phyloP scores from a whole-genome alignment of 2,888 invertebrate species.

The Atethmia centrago region DNA sequence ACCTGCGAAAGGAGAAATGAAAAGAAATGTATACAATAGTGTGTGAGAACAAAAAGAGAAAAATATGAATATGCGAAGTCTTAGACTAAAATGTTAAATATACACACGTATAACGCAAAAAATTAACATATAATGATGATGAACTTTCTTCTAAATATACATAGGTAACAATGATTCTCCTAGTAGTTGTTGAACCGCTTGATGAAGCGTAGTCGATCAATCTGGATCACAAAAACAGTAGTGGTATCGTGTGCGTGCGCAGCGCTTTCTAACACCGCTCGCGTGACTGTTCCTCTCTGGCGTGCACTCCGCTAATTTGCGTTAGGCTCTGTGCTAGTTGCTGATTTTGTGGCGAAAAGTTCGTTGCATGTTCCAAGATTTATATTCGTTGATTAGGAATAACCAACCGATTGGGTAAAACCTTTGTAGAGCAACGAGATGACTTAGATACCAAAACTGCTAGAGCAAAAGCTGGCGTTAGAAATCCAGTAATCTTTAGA shows the following conservation, averaged over 20 bases:
- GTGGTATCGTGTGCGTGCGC: constrained; percentile 54
- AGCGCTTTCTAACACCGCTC: constrained; percentile 79
- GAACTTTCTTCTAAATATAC: constrained; percentile 8
- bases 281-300: constrained; percentile 74
- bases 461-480: neutral
- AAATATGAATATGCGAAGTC: no score
- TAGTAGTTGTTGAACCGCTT: constrained; percentile 21
- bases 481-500: neutral
- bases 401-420: constrained; percentile 18
- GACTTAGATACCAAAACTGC: neutral
- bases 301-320: constrained; percentile 75
- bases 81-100: no score
- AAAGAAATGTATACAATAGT: no score
- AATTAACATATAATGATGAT: no score
- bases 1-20: no score
- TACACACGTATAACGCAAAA: no score
- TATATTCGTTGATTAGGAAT: constrained; percentile 20
- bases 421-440: constrained; percentile 4
- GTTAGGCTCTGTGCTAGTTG: constrained; percentile 72
- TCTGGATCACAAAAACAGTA: constrained; percentile 57
- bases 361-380: constrained; percentile 25
- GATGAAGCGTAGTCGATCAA: constrained; percentile 52
- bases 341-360: constrained; percentile 58
- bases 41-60: no score
- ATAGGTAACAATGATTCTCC: constrained; percentile 5